These are phyloP conservation scores for Caligus rogercresseyi DNA, from an alignment of 1,140 invertebrate genomes.

Conservation along the genomic window DNA sequence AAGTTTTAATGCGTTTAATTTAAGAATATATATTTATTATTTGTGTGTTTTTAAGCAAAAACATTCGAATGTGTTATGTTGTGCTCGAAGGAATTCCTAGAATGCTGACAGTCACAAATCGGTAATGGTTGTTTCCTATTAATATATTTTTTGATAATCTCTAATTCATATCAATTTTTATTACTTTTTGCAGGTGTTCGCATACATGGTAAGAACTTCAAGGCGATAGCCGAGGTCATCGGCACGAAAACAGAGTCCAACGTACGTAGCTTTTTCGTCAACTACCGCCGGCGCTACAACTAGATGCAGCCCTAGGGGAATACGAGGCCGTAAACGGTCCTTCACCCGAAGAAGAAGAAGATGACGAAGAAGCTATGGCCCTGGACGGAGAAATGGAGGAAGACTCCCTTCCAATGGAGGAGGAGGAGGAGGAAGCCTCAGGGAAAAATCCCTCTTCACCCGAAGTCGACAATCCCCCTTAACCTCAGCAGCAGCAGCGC, in stretches of 20 bases:
- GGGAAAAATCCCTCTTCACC: neutral
- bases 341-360: slow-evolving; percentile 34
- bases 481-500: too few species aligned
- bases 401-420: too few species aligned
- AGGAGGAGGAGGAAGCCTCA: neutral
- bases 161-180: slow-evolving; percentile 3
- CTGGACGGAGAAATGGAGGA: too few species aligned
- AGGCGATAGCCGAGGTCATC: slow-evolving; percentile 81
- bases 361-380: slow-evolving; percentile 22
- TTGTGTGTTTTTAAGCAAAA: too few species aligned
- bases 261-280: slow-evolving; percentile 71
- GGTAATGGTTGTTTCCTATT: too few species aligned
- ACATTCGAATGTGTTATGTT: too few species aligned
- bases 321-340: slow-evolving; percentile 59
- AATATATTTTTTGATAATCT: neutral
- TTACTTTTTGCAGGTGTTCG: slow-evolving; percentile 41
- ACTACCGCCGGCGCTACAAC: slow-evolving; percentile 72
- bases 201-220: slow-evolving; percentile 88
- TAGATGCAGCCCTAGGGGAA: slow-evolving; percentile 71
- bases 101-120: too few species aligned
- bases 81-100: too few species aligned
- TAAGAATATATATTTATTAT: too few species aligned
- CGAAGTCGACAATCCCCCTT: neutral
- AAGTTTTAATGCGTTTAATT: too few species aligned
- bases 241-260: slow-evolving; percentile 87